Percentiles rank a stretch among this genome's conserved stretches.
Conservation (phyloP, 2,888 invertebrate genomes). For the Ochropacha duplaris region DNA sequence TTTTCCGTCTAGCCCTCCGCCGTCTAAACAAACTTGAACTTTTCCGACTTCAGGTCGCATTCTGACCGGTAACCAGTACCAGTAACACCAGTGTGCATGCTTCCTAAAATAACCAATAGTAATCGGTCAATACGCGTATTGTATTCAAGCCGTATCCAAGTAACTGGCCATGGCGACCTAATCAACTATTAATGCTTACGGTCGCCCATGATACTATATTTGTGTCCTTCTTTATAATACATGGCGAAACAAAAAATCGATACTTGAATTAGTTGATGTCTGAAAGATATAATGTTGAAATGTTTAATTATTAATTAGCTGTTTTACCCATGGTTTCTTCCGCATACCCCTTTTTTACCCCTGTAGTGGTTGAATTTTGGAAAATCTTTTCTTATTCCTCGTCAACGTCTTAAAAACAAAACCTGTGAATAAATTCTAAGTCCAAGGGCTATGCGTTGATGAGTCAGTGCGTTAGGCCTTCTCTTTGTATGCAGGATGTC, state of each 20-base stretch:
- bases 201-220: constrained; percentile 52
- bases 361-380: too few species aligned
- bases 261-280: not conserved
- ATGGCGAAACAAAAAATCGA: constrained; percentile 4
- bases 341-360: too few species aligned
- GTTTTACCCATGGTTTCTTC: too few species aligned
- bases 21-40: too few species aligned
- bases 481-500: too few species aligned
- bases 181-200: constrained; percentile 72
- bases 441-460: too few species aligned
- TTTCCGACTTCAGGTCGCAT: not conserved
- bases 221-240: constrained; percentile 32
- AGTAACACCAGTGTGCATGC: constrained; percentile 5
- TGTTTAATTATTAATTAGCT: too few species aligned
- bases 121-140: constrained; percentile 61
- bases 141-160: constrained; percentile 68
- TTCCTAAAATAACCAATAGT: constrained; percentile 17
- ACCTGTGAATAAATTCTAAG: too few species aligned
- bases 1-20: too few species aligned
- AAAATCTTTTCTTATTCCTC: too few species aligned
- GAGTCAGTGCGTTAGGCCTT: too few species aligned
- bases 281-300: not conserved
- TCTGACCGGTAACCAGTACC: not conserved
- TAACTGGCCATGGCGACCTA: constrained; percentile 58
- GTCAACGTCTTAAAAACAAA: too few species aligned